A percentile compares a stretch with the other conserved stretches of the same genome.
These are phyloP conservation scores for Australoheros facetus DNA, from an alignment of 2,797 vertebrate species.

Conservation along the genomic window DNA sequence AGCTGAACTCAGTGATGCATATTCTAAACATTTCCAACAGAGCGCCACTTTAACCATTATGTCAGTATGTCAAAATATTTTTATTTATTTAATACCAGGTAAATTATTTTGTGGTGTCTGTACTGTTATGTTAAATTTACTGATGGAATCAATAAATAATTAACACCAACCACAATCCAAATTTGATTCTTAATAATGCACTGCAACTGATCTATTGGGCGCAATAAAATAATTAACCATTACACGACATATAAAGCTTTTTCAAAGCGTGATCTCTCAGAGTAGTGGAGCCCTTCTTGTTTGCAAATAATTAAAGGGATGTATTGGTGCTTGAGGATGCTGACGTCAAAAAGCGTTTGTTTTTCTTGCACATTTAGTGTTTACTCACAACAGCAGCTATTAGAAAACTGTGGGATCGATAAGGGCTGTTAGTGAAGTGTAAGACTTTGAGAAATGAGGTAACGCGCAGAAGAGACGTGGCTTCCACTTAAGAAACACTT, in stretches of 20 bases:
- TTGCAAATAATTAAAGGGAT: not conserved
- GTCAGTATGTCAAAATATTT: not conserved
- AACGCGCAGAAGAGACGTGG: conserved; percentile 7
- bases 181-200: not conserved
- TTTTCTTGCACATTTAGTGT: not conserved
- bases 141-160: not conserved
- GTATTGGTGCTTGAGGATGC: not conserved
- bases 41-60: not conserved
- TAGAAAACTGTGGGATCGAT: not conserved
- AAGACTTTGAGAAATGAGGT: conserved; percentile 8
- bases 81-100: not conserved
- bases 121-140: no score
- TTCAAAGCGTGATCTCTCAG: not conserved
- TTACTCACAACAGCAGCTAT: not conserved
- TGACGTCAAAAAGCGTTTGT: not conserved
- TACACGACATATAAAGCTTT: not conserved
- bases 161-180: not conserved
- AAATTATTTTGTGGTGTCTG: not conserved
- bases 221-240: not conserved
- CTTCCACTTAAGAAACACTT: conserved; percentile 17
- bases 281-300: not conserved
- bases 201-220: not conserved
- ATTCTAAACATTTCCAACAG: not conserved
- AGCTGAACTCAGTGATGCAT: not conserved
- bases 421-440: not conserved